phyloP scores from a whole-genome alignment of 2,797 vertebrate species.

The Gallirallus australis region DNA sequence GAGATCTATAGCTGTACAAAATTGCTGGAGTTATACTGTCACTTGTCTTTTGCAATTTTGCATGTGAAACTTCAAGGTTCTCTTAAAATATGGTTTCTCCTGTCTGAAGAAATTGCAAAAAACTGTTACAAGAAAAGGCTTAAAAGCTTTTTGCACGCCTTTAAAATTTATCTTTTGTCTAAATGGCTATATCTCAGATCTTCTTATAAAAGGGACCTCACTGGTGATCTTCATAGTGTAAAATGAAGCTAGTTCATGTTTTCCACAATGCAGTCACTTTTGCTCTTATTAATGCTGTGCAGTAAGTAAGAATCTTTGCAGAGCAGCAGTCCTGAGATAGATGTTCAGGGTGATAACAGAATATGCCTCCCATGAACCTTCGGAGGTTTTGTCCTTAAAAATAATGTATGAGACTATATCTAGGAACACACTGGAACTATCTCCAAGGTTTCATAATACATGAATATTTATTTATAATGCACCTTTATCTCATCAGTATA shows the following conservation, averaged over 20 bases:
- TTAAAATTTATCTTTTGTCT: not conserved
- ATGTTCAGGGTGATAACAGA: not conserved
- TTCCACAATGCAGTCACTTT: not conserved
- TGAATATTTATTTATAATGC: constrained; percentile 37
- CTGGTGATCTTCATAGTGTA: not conserved
- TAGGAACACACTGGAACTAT: not conserved
- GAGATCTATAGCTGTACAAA: not conserved
- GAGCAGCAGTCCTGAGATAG: not conserved
- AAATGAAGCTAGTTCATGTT: not conserved
- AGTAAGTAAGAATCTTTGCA: not conserved
- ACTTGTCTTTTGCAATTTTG: not conserved
- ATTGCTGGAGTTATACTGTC: not conserved
- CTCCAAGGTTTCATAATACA: not conserved
- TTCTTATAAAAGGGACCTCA: not conserved
- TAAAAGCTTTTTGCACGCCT: not conserved
- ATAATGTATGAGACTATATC: not conserved
- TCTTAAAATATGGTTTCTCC: not conserved
- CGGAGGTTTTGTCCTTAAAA: not conserved
- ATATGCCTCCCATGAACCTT: not conserved
- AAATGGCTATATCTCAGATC: not conserved
- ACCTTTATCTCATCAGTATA: not conserved
- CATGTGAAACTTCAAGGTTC: not conserved
- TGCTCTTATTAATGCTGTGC: not conserved
- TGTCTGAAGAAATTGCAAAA: not conserved
- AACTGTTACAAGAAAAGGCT: not conserved